Conservation (phyloP, 1,140 invertebrate species). For the Apis laboriosa region DNA sequence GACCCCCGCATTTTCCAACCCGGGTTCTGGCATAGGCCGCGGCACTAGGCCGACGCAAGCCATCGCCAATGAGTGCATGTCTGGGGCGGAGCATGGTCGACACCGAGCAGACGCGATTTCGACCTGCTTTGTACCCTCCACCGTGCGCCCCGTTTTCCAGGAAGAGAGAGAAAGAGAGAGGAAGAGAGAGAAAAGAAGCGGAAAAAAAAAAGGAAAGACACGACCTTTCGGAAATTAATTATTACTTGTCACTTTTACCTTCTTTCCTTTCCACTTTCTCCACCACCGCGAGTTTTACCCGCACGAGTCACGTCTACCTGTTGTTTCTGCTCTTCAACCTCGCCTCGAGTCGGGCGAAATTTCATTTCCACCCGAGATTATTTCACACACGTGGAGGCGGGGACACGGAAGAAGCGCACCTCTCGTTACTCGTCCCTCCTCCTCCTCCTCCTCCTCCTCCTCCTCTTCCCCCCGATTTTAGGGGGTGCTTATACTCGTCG, state of each 20-base stretch:
- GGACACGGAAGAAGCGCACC: too few species aligned
- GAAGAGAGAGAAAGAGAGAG: neutral
- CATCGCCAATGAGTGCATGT: slow-evolving; percentile 79
- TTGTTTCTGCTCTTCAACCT: neutral
- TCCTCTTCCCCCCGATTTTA: too few species aligned
- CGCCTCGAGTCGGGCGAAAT: neutral
- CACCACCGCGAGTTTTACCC: neutral
- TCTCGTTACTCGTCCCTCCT: neutral
- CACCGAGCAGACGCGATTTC: slow-evolving; percentile 70
- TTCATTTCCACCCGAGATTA: neutral
- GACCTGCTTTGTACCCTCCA: slow-evolving; percentile 55
- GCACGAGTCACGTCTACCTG: neutral
- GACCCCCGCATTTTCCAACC: slow-evolving; percentile 70
- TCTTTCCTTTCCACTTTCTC: slow-evolving; percentile 21
- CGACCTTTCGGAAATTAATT: slow-evolving; percentile 34
- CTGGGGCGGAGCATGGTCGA: slow-evolving; percentile 75
- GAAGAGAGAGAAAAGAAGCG: too few species aligned
- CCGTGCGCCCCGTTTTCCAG: slow-evolving; percentile 28
- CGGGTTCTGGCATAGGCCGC: slow-evolving; percentile 77
- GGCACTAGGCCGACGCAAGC: slow-evolving; percentile 77
- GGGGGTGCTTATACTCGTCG: slow-evolving; percentile 34
- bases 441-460: neutral
- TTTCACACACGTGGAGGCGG: too few species aligned
- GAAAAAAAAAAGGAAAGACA: neutral
- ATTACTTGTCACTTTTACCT: slow-evolving; percentile 30